Evolutionary conservation across 2,113 vertebrate genomes (phyloP), one percentile per base, ranked within the genome.

Genomic region (Hiodon tergisus): DNA sequence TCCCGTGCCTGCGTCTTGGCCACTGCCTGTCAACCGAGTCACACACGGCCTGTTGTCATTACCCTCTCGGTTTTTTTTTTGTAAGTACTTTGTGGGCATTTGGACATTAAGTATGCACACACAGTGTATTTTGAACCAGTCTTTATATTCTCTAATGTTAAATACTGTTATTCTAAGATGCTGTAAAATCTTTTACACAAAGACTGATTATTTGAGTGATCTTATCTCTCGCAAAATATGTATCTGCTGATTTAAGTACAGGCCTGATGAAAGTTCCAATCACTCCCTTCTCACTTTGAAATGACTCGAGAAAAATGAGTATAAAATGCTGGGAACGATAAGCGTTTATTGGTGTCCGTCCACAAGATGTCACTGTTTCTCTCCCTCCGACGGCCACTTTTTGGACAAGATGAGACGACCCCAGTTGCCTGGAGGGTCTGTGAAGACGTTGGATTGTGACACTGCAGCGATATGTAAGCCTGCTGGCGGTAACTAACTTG

Each of bases 361-460:
- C 16, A 63, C 10, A 46, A 65, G 67, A 70, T 62, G 17, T 14
- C 60, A 71, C 68, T 52, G 4, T 76, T 71, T 71, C 14, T 72
- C 71, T 0, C 31, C 69, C 5, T 53, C 7, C 1, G 52, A 72
- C 47, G 69, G 57, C 5, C 70, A 13, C 11, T 59, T 48, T 57
- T 9, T 69, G 47, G 47, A 47, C 14, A 9, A 48, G 4, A 70
- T 58, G 54, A 76, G 67, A 16, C 8, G 54, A 59, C 9, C 54
- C 69, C 58, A 75, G 58, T 60, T 74, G 4, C 69, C 46, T 17
- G 48, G 69, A 76, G 58, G 10, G 16, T 16, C 59, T 59, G 59
- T 13, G 47, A 63, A 72, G 63, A 74, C 51, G 4, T 76, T 75
- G 50, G 71, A 74, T 48, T 78, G 61, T 68, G 10, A 62, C 71